phyloP scores from a whole-genome alignment of 2,888 invertebrate genomes.

The Pseudococcus viburni region DNA sequence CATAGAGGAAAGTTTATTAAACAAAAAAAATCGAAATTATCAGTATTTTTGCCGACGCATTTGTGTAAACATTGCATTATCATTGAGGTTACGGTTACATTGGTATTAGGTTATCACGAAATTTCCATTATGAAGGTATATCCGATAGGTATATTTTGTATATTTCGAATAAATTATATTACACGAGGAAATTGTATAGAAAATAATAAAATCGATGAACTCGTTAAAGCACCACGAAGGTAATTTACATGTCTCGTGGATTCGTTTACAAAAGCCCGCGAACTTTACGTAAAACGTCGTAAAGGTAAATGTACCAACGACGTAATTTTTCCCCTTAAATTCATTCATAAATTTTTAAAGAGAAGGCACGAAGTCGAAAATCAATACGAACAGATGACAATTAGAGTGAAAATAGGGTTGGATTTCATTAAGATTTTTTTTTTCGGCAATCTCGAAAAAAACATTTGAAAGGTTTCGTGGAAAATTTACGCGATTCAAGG shows the following conservation, averaged over 20 bases:
- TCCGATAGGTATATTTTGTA: neutral
- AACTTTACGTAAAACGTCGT: neutral
- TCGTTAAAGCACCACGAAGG: neutral
- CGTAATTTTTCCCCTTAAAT: neutral
- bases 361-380: neutral
- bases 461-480: slow-evolving; percentile 30
- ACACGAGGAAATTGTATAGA: neutral
- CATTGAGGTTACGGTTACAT: slow-evolving; percentile 9
- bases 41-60: neutral
- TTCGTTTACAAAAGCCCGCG: slow-evolving; percentile 27
- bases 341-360: slow-evolving; percentile 7
- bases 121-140: neutral
- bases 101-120: neutral
- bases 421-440: neutral
- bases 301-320: neutral
- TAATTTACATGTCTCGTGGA: slow-evolving; percentile 32
- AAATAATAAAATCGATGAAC: slow-evolving; percentile 33
- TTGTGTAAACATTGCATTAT: slow-evolving; percentile 7
- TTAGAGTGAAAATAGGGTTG: neutral
- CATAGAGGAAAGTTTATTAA: neutral
- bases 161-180: neutral
- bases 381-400: slow-evolving; percentile 10
- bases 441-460: neutral
- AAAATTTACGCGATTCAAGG: slow-evolving; percentile 14
- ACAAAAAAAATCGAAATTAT: neutral